Conservation (phyloP, 1,140 invertebrate species). For the Papilio helenus region DNA sequence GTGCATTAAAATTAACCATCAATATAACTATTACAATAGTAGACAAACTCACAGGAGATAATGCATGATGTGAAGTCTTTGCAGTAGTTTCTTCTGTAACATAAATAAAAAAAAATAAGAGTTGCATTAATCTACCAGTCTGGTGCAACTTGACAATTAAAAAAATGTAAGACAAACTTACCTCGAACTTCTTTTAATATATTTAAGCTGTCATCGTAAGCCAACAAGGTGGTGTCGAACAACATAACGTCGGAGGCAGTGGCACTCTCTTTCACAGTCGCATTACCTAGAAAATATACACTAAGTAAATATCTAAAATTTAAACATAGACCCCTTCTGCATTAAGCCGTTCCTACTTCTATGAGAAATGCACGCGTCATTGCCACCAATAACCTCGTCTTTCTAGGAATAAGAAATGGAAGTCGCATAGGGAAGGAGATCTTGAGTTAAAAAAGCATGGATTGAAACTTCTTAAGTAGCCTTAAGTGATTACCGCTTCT, state of each 20-base stretch:
- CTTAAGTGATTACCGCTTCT: too few species aligned
- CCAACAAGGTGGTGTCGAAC: slow-evolving; percentile 49
- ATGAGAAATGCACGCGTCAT: not conserved
- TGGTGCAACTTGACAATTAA: not conserved
- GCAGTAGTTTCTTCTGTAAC: slow-evolving; percentile 5
- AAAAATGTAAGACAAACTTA: not conserved
- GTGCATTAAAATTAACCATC: not conserved
- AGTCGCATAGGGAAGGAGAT: too few species aligned
- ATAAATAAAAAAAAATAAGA: not conserved
- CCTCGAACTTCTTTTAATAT: slow-evolving; percentile 26
- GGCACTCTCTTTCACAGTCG: not conserved
- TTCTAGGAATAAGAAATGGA: not conserved
- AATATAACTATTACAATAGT: not conserved
- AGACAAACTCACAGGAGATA: slow-evolving; percentile 42
- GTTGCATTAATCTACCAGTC: not conserved
- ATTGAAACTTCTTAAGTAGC: too few species aligned
- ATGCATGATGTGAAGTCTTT: not conserved
- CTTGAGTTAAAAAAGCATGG: too few species aligned
- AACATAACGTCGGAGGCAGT: slow-evolving; percentile 34
- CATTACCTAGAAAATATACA: not conserved
- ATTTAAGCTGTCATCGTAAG: slow-evolving; percentile 49
- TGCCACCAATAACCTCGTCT: too few species aligned
- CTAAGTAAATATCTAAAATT: not conserved
- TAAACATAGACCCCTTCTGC: not conserved
- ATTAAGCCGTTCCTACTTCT: not conserved